Conservation (phyloP, 2,888 invertebrate genomes). For the Ashinkailepas kermadecensis region DNA sequence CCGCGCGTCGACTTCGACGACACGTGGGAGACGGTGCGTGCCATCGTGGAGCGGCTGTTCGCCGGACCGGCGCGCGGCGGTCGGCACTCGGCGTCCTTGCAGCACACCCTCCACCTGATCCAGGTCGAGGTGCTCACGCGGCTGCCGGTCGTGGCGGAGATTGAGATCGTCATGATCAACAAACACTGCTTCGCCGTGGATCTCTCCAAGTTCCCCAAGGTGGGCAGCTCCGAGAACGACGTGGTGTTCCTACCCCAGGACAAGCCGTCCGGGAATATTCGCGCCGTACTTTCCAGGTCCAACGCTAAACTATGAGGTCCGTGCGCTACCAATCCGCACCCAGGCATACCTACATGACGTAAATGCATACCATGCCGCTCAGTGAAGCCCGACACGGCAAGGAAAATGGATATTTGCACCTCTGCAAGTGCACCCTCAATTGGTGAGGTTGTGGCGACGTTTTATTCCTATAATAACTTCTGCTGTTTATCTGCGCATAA, state of each 20-base stretch:
- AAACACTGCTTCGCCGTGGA: conserved; percentile 71
- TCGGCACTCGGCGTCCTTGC: conserved; percentile 67
- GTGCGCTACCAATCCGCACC: too few relatives aligned
- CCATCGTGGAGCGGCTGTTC: conserved; percentile 63
- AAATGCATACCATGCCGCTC: too few relatives aligned
- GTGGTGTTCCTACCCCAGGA: conserved; percentile 69
- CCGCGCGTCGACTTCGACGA: conserved; percentile 59
- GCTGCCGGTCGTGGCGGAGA: conserved; percentile 59
- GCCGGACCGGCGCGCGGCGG: conserved; percentile 66
- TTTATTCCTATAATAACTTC: too few relatives aligned
- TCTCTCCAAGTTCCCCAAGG: conserved; percentile 59
- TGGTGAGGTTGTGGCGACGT: too few relatives aligned
- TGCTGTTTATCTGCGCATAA: too few relatives aligned
- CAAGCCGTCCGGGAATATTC: conserved; percentile 68
- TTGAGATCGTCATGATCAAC: conserved; percentile 71
- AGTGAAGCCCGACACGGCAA: too few relatives aligned
- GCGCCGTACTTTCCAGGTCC: conserved; percentile 57
- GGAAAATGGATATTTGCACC: too few relatives aligned
- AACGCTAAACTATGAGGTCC: neutral
- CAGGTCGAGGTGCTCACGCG: conserved; percentile 60
- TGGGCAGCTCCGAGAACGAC: conserved; percentile 46
- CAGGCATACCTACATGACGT: too few relatives aligned
- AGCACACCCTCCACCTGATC: conserved; percentile 65
- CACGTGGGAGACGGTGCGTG: conserved; percentile 60
- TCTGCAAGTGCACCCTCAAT: too few relatives aligned